Evolutionary conservation across 2,797 vertebrate species (phyloP).

Genomic region (Chelonia mydas): DNA sequence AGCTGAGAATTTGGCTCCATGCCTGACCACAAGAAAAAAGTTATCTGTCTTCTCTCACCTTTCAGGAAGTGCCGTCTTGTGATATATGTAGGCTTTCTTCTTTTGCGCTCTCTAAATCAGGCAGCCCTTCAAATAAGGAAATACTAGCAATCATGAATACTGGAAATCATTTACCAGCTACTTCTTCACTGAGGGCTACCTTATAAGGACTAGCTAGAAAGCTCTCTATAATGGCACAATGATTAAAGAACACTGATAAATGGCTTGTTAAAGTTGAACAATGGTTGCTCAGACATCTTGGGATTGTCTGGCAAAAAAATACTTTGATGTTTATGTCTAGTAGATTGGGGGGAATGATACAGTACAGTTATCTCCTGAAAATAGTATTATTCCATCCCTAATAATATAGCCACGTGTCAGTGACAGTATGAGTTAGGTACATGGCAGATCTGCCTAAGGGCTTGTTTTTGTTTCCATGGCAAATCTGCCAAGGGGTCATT

Average conservation of each 20-base stretch:
- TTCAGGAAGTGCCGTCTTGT: conserved; percentile 53
- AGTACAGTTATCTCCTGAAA: background rate
- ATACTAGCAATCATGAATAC: background rate
- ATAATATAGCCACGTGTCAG: accelerated
- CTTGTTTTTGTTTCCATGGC: accelerated
- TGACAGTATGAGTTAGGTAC: background rate
- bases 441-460: background rate
- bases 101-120: conserved; percentile 29
- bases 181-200: background rate
- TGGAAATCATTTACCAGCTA: conserved; percentile 17
- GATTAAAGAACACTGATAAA: background rate
- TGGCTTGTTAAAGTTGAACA: background rate
- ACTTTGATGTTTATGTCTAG: background rate
- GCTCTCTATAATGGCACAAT: background rate
- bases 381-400: background rate
- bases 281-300: background rate
- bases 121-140: conserved; percentile 7
- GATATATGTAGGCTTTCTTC: conserved; percentile 27
- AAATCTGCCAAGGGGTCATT: background rate
- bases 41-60: conserved; percentile 55
- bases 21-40: conserved; percentile 22
- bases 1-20: conserved; percentile 18
- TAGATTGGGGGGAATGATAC: background rate
- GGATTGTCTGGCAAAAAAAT: background rate
- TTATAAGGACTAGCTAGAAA: background rate